These are phyloP conservation scores for Psettodes erumei DNA, from an alignment of 2,113 vertebrate genomes.

Conservation along the genomic window DNA sequence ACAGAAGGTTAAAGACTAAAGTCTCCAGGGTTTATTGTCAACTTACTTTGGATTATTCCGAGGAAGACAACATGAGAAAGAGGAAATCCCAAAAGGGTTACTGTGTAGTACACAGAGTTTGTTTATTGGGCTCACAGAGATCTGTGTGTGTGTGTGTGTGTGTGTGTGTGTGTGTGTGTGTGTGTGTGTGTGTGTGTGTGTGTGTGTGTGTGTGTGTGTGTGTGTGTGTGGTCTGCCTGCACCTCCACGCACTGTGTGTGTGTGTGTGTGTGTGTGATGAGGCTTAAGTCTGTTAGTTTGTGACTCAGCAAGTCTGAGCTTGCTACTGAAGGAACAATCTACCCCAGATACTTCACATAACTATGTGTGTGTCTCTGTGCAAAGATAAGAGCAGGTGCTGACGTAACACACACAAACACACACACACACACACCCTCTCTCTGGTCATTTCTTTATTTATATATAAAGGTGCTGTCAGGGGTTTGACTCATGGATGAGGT, in stretches of 20 bases:
- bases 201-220: not conserved
- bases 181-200: too few relatives aligned
- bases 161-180: too few relatives aligned
- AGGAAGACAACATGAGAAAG: not conserved
- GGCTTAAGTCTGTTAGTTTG: constrained; percentile 1
- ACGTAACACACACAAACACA: constrained; percentile 13
- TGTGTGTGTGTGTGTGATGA: constrained; percentile 19
- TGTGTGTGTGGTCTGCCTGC: constrained; percentile 17
- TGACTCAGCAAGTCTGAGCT: constrained; percentile 47
- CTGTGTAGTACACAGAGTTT: not conserved
- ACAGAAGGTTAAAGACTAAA: too few relatives aligned
- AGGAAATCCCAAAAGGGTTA: not conserved
- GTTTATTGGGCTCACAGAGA: not conserved
- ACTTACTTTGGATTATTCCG: not conserved
- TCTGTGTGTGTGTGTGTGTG: too few relatives aligned
- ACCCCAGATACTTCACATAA: constrained; percentile 56
- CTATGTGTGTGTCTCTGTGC: constrained; percentile 36
- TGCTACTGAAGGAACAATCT: constrained; percentile 36
- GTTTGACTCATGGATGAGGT: constrained; percentile 4
- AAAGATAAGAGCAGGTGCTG: constrained; percentile 52
- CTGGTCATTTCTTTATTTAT: constrained; percentile 21
- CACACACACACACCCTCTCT: constrained; percentile 1
- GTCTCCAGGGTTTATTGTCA: not conserved
- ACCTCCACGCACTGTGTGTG: constrained; percentile 7
- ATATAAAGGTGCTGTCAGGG: not conserved